phyloP scores from a whole-genome alignment of 2,888 invertebrate genomes.

The Oligia latruncula region DNA sequence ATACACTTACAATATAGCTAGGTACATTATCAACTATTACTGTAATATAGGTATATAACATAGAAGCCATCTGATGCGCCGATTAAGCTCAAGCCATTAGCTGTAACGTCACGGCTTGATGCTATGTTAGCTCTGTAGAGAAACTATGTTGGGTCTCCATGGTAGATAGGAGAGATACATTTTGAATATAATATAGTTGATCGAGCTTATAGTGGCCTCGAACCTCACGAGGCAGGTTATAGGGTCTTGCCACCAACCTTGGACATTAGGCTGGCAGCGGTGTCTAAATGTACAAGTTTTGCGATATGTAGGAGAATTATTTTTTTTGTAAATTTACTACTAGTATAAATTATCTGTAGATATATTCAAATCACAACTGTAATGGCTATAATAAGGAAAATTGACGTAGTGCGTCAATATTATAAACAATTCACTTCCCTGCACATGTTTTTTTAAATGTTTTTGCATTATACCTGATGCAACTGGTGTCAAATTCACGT shows the following conservation, averaged over 20 bases:
- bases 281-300: neutral
- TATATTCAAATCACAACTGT: neutral
- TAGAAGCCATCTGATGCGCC: slow-evolving; percentile 37
- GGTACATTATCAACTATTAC: slow-evolving; percentile 18
- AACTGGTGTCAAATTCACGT: neutral
- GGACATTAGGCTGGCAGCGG: neutral
- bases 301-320: neutral
- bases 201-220: too few species aligned
- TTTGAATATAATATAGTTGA: neutral
- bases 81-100: slow-evolving; percentile 43
- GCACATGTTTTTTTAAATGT: neutral
- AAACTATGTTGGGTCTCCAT: neutral
- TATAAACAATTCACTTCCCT: neutral
- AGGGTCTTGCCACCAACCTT: neutral
- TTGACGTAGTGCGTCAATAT: neutral
- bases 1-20: neutral
- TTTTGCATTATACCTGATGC: neutral
- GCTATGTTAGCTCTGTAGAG: neutral
- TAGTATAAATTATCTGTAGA: neutral
- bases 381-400: neutral
- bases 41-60: slow-evolving; percentile 10
- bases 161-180: neutral
- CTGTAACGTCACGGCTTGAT: slow-evolving; percentile 3
- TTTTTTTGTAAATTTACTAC: neutral
- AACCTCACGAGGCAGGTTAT: too few species aligned